These are phyloP conservation scores for Bolinopsis microptera DNA, from an alignment of 37 sponge, comb jelly and placozoan species.

Conservation along the genomic window DNA sequence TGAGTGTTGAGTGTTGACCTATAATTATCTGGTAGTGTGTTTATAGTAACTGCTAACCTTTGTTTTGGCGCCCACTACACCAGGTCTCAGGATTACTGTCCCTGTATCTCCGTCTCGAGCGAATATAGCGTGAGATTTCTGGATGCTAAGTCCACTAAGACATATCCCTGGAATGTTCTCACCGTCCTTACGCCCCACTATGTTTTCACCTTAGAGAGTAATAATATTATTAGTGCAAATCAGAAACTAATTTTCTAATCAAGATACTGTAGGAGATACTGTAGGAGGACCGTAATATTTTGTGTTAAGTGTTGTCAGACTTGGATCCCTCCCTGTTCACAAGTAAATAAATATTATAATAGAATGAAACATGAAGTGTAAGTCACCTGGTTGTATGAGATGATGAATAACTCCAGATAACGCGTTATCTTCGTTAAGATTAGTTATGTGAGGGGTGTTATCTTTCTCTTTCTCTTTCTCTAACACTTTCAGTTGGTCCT, in stretches of 20 bases:
- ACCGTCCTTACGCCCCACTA: neutral
- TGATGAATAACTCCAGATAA: constrained; percentile 68
- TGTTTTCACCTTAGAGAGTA: neutral
- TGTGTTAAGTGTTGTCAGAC: no score
- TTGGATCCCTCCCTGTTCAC: no score
- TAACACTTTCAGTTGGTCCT: constrained; percentile 17
- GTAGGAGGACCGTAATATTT: no score
- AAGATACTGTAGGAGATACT: no score
- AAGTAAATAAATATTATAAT: no score
- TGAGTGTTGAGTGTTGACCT: no score
- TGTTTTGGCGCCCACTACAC: constrained; percentile 67
- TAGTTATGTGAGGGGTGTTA: constrained; percentile 61
- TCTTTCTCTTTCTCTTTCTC: constrained; percentile 26
- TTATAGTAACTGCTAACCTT: neutral
- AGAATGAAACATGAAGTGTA: no score
- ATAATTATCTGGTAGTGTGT: no score
- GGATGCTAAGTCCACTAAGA: constrained; percentile 17
- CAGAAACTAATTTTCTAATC: no score
- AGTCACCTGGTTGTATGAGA: constrained; percentile 67
- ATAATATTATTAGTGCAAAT: no score
- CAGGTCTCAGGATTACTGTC: constrained; percentile 32
- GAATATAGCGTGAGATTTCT: constrained; percentile 50
- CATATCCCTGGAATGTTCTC: neutral
- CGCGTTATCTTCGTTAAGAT: constrained; percentile 64
- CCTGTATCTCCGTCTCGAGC: neutral